phyloP scores from a whole-genome alignment of 2,797 vertebrate genomes.

The Malurus leucopterus region DNA sequence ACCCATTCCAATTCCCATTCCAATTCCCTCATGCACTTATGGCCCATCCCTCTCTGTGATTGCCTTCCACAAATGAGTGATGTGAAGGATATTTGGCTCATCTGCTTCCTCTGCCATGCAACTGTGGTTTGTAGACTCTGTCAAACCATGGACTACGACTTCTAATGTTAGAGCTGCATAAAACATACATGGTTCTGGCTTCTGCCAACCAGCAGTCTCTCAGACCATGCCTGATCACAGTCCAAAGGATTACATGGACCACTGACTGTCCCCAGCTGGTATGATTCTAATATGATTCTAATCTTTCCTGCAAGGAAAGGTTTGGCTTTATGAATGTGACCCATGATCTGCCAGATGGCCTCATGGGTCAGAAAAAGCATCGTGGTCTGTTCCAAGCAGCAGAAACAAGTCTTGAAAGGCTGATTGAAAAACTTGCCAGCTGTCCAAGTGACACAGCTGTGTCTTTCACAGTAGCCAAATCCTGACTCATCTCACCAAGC shows the following conservation, averaged over 20 bases:
- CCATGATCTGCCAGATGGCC: not conserved
- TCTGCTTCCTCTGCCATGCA: not conserved
- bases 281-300: not conserved
- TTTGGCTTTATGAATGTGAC: not conserved
- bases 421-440: not conserved
- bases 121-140: not conserved
- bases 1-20: not conserved
- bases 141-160: not conserved
- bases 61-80: not conserved
- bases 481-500: not conserved
- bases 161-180: not conserved
- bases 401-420: not conserved
- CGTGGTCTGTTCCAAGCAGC: not conserved
- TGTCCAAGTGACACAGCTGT: not conserved
- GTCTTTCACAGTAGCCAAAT: not conserved
- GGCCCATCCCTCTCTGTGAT: not conserved
- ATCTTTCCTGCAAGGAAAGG: not conserved
- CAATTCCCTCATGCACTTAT: fast-evolving
- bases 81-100: not conserved
- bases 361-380: not conserved
- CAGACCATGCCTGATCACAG: not conserved
- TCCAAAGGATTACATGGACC: not conserved
- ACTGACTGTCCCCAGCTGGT: not conserved
- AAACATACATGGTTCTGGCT: not conserved
- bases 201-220: not conserved